Base-by-base conservation (phyloP, 1,140 invertebrate genomes). In the Microplitis mediator region DNA sequence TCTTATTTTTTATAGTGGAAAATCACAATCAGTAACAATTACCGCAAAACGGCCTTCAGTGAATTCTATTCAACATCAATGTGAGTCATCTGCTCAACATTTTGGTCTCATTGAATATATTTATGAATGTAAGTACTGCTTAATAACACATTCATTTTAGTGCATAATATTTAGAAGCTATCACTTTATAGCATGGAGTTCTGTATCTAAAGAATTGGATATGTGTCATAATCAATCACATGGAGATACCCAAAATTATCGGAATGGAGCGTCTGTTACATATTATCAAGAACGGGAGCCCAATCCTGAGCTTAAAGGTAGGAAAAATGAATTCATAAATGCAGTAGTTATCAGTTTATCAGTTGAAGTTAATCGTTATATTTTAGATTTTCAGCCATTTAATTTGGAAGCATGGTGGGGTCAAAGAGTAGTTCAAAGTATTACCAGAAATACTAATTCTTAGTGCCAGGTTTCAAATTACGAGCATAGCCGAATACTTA, bases 341-440 rank as follows among this genome's bases (percentile, higher is more conserved):
- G 45, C 0, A 67, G 11, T 36, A 39, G 45, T 58, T 23, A 50
- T 36, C 45, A 51, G 32, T 34, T 34, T 23, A 36, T 56, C 11
- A 52, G 68, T 66, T 71, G n/a, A 51, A 65, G 4, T 13, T 54
- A n/a, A 54, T 54, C 16, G 62, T 60, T 74, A 4, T 31, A 16
- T 81, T 75, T 50, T 66, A 90, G 90, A 90, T 83, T 91, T 91
- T 80, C 85, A 89, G 77, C 89, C 89, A 13, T 91, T 91, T 78
- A 89, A 91, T 83, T 80, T 91, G 66, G 90, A 91, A 78, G 86
- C 88, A 31, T 90, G 87, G 82, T 91, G 90, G 89, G 89, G 89
- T 67, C 85, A 90, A 72, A 85, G 89, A 73, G 80, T 90, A 71
- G 88, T 89, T 68, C 88, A 90, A 74, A 90, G 78, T 77, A 80